phyloP scores from a whole-genome alignment of 2,797 vertebrate species.

The Catharus ustulatus region DNA sequence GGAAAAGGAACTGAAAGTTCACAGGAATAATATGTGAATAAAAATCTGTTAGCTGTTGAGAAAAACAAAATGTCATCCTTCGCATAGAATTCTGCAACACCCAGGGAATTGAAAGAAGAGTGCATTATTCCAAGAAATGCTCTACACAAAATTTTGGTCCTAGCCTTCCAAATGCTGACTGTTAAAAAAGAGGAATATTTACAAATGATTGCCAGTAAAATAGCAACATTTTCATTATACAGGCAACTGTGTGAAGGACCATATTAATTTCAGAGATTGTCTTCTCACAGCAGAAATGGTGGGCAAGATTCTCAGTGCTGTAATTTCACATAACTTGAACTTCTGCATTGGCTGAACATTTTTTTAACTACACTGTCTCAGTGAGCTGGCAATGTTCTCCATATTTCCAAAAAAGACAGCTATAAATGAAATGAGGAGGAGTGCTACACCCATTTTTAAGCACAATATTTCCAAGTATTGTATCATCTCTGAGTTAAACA shows the following conservation, averaged over 20 bases:
- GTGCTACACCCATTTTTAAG: neutral
- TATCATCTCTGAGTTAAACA: neutral
- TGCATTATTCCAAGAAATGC: neutral
- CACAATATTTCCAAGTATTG: neutral
- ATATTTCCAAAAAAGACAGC: neutral
- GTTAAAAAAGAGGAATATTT: neutral
- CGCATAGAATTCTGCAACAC: neutral
- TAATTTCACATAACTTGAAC: neutral
- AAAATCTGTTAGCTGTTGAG: constrained; percentile 50
- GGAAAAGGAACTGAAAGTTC: constrained; percentile 43
- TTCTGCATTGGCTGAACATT: neutral
- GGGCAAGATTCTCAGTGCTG: neutral
- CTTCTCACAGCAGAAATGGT: neutral
- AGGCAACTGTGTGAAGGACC: neutral
- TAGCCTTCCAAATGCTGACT: neutral
- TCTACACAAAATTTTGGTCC: neutral
- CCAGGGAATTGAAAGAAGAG: neutral
- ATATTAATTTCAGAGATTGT: neutral
- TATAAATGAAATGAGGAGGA: neutral
- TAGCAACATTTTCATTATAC: neutral
- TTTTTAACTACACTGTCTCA: neutral
- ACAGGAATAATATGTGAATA: constrained; percentile 50
- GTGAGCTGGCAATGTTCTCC: neutral
- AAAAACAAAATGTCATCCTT: constrained; percentile 57
- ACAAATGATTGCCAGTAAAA: neutral